A percentile compares a stretch with the other conserved stretches of the same genome.
These are phyloP conservation scores for Drosophila quadrilineata DNA, from an alignment of 1,140 invertebrate genomes.

Conservation along the genomic window DNA sequence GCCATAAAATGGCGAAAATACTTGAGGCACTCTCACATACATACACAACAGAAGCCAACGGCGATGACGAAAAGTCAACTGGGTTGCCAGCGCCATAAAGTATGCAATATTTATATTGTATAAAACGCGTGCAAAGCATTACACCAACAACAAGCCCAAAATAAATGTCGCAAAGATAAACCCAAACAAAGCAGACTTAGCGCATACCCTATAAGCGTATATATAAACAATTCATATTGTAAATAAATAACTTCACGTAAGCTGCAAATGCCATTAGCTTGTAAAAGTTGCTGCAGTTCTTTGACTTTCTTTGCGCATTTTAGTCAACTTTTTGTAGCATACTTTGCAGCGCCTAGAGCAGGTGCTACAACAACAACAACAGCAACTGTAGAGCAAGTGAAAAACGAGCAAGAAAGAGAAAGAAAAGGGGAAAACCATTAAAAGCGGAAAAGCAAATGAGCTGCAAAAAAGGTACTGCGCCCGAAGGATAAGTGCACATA, in stretches of 20 bases:
- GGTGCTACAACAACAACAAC: conserved; percentile 26
- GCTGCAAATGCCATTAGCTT: too few relatives aligned
- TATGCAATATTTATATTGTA: conserved; percentile 79
- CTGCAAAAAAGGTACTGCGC: conserved; percentile 46
- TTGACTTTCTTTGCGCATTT: too few relatives aligned
- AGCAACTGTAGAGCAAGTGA: not conserved
- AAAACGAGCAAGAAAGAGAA: conserved; percentile 1
- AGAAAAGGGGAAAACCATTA: conserved; percentile 56
- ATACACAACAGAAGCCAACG: conserved; percentile 53
- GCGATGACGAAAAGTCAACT: conserved; percentile 71
- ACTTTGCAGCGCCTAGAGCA: too few relatives aligned
- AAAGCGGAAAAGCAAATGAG: conserved; percentile 50
- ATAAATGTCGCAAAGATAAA: too few relatives aligned
- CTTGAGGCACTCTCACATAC: conserved; percentile 58
- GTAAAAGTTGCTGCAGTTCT: too few relatives aligned
- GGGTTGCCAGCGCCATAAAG: conserved; percentile 59
- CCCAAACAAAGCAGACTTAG: too few relatives aligned
- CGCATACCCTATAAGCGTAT: too few relatives aligned
- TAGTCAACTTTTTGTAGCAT: too few relatives aligned
- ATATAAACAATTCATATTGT: too few relatives aligned
- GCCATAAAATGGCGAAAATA: conserved; percentile 72
- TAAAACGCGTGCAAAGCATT: conserved; percentile 71
- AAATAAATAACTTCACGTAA: not conserved
- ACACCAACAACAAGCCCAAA: conserved; percentile 35
- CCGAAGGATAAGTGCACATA: conserved; percentile 41